Base-by-base conservation (phyloP, 2,888 invertebrate genomes). In the Cistogaster globosa region DNA sequence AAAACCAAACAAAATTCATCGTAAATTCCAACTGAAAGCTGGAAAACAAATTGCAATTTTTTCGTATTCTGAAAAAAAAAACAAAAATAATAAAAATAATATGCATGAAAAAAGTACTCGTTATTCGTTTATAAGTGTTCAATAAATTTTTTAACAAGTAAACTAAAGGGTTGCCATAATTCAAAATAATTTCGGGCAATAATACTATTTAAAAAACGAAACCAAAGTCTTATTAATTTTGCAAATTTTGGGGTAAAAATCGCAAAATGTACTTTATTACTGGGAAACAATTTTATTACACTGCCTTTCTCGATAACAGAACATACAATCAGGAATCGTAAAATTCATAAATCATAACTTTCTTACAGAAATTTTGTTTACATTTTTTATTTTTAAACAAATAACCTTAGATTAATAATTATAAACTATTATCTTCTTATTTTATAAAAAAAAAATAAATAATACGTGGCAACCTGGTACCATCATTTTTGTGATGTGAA, bases 11-110 rank as follows among this genome's bases (percentile, higher is more conserved):
- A 7, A 48, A n/a, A 48, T 48, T 2, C 3, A 48, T n/a, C 48
- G 18, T 53, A 53, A 14, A 53, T 14, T 18, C 5, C 18, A 18
- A 62, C 62, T 78, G 71, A 62, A 63, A 60, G 60, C 53, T 69
- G n/a, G 32, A 62, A 71, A 53, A 62, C 60, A 62, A 78, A 69
- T 78, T 62, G 78, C 63, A 78, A 78, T 55, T 78, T 53, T 71
- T 78, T 78, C 20, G 22, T 38, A n/a, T 38, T 53, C 18, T 16
- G 7, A 38, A 63, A 55, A 65, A n/a, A 1, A 38, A 42, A 42
- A 2, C 36, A 68, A 18, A 2, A 48, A 1, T 32, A 58, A 68
- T 20, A 53, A 53, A 36, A 67, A 36, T 36, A 9, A 32, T 32
- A 51, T 32, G 32, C 42, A 42, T 12, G 7, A 32, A 51, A 48